Percentiles rank a stretch among this genome's conserved stretches.
Evolutionary conservation across 2,888 invertebrate genomes (phyloP).

Genomic region (Conchocele bisecta): DNA sequence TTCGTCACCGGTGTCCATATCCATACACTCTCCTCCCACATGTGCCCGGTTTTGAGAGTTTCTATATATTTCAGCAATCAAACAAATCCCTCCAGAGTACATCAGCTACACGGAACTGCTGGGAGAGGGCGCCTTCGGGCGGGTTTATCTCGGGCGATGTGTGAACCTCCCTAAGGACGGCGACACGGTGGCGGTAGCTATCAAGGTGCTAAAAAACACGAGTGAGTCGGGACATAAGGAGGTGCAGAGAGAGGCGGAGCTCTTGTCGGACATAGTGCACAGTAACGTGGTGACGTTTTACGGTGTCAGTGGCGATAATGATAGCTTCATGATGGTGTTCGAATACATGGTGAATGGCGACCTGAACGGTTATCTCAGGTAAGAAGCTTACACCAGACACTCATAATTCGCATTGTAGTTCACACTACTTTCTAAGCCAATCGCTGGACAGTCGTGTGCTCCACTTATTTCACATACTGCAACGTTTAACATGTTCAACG

Average conservation of each 20-base stretch:
- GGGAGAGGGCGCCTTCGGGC: slow-evolving; percentile 83
- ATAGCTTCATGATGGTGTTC: slow-evolving; percentile 80
- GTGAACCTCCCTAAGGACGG: slow-evolving; percentile 71
- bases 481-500: too few species aligned
- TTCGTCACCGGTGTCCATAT: too few species aligned
- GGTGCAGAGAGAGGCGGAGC: slow-evolving; percentile 83
- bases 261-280: slow-evolving; percentile 79
- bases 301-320: slow-evolving; percentile 78
- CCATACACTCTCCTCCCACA: too few species aligned
- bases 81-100: slow-evolving; percentile 63
- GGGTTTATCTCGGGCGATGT: slow-evolving; percentile 82
- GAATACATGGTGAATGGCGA: slow-evolving; percentile 82
- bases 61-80: slow-evolving; percentile 59
- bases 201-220: slow-evolving; percentile 80
- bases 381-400: too few species aligned
- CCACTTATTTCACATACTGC: too few species aligned
- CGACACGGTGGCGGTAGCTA: slow-evolving; percentile 77
- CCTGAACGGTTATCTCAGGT: slow-evolving; percentile 81
- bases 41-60: too few species aligned
- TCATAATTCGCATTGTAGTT: too few species aligned
- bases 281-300: slow-evolving; percentile 81
- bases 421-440: too few species aligned
- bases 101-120: slow-evolving; percentile 80
- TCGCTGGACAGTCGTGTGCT: too few species aligned
- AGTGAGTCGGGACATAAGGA: slow-evolving; percentile 78